Base-by-base conservation (phyloP, 30 jellyfish, hydroid and myxozoan species). In the Chrysaora quinquecirrha region DNA sequence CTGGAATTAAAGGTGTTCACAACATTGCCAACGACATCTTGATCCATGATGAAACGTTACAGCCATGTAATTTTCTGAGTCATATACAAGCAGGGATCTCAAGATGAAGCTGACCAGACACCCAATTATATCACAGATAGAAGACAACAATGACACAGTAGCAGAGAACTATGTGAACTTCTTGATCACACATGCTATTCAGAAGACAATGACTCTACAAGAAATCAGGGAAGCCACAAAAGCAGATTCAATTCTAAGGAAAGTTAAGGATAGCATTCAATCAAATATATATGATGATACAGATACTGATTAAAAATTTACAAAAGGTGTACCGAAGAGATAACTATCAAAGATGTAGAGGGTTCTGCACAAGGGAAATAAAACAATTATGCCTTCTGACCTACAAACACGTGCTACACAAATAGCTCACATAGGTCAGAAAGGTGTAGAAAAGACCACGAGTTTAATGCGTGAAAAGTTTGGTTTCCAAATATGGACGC, bases 151-250 rank as follows among this genome's bases (percentile, higher is more conserved):
- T 52, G 88, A 54, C 34, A 27, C 54, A 76, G 33, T 75, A 50
- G 86, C 75, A 34, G 86, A 75, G 54, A 21, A 75, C 24, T 75
- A 58, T 75, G 72, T 78, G 56, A 78, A 48, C 72, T 78, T 23
- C 29, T 22, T 78, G 11, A 78, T 64, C 25, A 56, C 19, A 46
- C 33, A 78, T 34, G 35, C 82, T 30, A 72, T 78, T 61, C 80
- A 80, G 29, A 78, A 64, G 34, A 64, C 80, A 35, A 78, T 78
- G 89, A 78, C 89, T 32, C 89, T 60, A 20, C 69, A 61, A 61
- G 80, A 78, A 78, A 76, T 78, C 69, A 64, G 34, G 47, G 89
- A 78, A 19, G 89, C 89, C 71, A 78, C 89, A 64, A 31, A 19
- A n/a, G 29, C 56, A 27, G 80, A 78, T 54, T 56, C 34, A 19